Percentiles rank a stretch among this genome's conserved stretches.
phyloP scores from a whole-genome alignment of 2,888 invertebrate genomes.

The Muscina levida region DNA sequence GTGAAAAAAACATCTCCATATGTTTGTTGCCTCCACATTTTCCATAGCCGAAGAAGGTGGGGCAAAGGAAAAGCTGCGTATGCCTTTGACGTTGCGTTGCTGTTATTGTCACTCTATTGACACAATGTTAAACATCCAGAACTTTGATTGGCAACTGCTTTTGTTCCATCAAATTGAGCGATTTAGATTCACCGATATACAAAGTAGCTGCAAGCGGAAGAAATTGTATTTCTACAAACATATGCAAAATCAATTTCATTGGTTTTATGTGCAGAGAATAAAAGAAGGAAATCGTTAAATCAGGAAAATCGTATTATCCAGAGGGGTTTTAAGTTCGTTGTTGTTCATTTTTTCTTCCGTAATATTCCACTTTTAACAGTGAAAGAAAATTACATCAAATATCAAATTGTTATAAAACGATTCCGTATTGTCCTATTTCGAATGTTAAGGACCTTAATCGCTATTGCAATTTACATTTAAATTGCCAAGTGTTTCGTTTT shows the following conservation, averaged over 20 bases:
- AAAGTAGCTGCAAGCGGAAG: conserved; percentile 22
- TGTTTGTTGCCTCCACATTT: background rate
- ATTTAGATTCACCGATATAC: conserved; percentile 61
- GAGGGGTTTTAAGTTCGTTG: too few species aligned
- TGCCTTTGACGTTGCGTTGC: background rate
- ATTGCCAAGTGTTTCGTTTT: conserved; percentile 28
- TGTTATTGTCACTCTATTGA: conserved; percentile 1
- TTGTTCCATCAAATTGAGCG: conserved; percentile 60
- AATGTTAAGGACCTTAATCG: conserved; percentile 14
- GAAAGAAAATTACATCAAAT: conserved; percentile 50
- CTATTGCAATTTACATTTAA: conserved; percentile 45
- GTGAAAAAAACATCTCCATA: conserved; percentile 45
- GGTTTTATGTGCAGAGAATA: conserved; percentile 13
- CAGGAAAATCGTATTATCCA: background rate
- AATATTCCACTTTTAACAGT: conserved; percentile 30
- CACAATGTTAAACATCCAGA: conserved; percentile 12
- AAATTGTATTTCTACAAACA: conserved; percentile 29
- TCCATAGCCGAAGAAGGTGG: background rate
- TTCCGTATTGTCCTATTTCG: conserved; percentile 42
- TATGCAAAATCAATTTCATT: conserved; percentile 52
- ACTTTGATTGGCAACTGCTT: conserved; percentile 65
- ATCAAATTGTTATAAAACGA: conserved; percentile 49
- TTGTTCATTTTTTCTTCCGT: background rate
- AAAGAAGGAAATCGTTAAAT: background rate
- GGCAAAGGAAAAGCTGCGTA: background rate